Conservation (phyloP, 1,140 invertebrate species). For the Portunus trituberculatus region DNA sequence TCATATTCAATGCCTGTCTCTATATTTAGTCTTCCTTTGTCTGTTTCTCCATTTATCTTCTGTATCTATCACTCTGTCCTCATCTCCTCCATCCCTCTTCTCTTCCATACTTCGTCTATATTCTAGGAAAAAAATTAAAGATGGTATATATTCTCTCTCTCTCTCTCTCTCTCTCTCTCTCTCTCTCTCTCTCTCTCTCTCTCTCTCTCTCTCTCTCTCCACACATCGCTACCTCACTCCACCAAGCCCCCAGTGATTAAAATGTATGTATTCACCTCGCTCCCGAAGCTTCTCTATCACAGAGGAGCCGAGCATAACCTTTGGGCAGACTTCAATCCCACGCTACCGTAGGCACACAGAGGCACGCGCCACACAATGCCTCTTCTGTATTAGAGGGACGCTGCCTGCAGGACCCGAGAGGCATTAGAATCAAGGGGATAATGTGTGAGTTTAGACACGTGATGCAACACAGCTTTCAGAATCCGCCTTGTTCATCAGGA, state of each 20-base stretch:
- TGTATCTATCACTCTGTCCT: too few relatives aligned
- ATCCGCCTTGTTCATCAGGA: too few relatives aligned
- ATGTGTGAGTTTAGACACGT: not conserved
- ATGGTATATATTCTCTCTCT: not conserved
- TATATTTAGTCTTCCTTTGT: too few relatives aligned
- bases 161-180: not conserved
- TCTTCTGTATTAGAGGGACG: not conserved
- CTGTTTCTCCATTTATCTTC: too few relatives aligned
- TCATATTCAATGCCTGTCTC: too few relatives aligned
- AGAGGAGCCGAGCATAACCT: not conserved
- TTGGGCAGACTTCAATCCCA: not conserved
- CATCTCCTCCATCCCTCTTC: too few relatives aligned
- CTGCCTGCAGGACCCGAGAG: not conserved
- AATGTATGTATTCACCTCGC: conserved; percentile 3
- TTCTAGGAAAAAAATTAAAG: too few relatives aligned
- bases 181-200: not conserved
- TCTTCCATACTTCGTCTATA: too few relatives aligned
- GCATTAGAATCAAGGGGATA: conserved; percentile 3
- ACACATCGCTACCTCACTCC: too few relatives aligned
- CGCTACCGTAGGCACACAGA: not conserved
- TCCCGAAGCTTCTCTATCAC: not conserved
- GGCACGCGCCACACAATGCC: not conserved
- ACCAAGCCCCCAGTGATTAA: not conserved
- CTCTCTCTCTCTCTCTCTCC: not conserved
- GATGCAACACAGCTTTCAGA: too few relatives aligned